Evolutionary conservation across 1,140 invertebrate species (phyloP).

Genomic region (Bombus waltoni): DNA sequence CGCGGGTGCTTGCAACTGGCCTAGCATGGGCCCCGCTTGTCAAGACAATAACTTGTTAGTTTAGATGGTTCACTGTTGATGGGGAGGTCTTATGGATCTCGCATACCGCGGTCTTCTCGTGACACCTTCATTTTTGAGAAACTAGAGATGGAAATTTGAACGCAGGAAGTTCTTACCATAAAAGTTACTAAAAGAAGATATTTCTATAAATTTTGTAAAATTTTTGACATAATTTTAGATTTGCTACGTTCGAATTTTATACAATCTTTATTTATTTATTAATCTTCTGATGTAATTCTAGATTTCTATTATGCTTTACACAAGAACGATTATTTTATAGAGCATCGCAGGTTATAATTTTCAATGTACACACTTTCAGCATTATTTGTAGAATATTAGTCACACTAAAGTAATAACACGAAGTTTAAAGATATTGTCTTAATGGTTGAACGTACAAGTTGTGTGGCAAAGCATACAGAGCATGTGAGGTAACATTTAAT

Average conservation of each 20-base stretch:
- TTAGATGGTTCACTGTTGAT: constrained; percentile 70
- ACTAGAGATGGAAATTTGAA: not conserved
- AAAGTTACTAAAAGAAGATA: not conserved
- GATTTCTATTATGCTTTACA: not conserved
- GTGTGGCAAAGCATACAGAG: not conserved
- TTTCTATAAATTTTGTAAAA: not conserved
- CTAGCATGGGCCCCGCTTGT: constrained; percentile 90
- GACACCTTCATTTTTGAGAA: not conserved
- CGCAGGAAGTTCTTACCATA: not conserved
- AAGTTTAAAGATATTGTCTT: not conserved
- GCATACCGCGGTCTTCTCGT: not conserved
- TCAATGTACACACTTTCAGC: not conserved
- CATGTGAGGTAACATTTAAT: constrained; percentile 25
- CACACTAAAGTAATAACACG: no score
- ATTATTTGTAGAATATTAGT: not conserved
- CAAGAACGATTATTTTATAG: no score
- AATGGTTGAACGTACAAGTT: not conserved
- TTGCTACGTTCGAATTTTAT: no score
- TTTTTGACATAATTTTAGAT: not conserved
- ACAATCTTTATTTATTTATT: no score
- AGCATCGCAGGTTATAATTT: not conserved
- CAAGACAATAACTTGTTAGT: constrained; percentile 87
- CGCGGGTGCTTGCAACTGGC: constrained; percentile 92
- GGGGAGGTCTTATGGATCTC: not conserved
- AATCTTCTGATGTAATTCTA: not conserved